Evolutionary conservation across 2,797 vertebrate genomes (phyloP).

Genomic region (Peromyscus eremicus): DNA sequence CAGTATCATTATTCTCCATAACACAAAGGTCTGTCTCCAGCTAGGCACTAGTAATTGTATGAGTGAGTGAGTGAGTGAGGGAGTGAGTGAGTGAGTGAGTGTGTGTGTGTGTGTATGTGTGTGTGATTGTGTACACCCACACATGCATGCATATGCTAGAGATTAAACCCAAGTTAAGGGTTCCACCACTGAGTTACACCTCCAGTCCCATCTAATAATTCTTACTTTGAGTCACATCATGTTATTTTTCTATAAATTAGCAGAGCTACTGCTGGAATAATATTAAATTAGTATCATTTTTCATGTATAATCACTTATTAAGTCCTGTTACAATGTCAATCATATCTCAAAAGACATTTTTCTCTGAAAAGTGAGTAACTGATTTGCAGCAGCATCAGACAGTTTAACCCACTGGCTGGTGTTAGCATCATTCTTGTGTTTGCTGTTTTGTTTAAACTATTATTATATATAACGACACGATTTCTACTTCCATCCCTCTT

Average conservation of each 20-base stretch:
- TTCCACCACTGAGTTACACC: background rate
- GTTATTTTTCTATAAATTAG: background rate
- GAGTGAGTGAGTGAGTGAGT: too few species aligned
- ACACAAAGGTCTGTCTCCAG: background rate
- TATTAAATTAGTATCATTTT: background rate
- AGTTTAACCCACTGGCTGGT: slow-evolving; percentile 28
- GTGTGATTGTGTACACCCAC: accelerated
- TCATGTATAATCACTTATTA: background rate
- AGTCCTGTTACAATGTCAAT: slow-evolving; percentile 24
- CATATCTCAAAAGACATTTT: slow-evolving; percentile 20
- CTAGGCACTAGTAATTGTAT: background rate
- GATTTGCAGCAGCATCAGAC: background rate
- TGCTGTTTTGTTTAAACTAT: background rate
- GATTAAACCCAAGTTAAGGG: background rate
- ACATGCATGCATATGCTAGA: too few species aligned
- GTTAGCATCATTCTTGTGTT: background rate
- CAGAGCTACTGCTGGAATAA: background rate
- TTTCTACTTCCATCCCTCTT: background rate
- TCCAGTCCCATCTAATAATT: background rate
- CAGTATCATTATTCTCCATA: slow-evolving; percentile 34
- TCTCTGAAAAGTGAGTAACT: slow-evolving; percentile 18
- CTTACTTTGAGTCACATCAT: background rate
- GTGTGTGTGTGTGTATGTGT: background rate
- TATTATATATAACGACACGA: background rate
- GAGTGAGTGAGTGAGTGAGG: too few species aligned